These are phyloP conservation scores for Parascotia fuliginaria DNA, from an alignment of 2,888 invertebrate genomes.

Conservation along the genomic window DNA sequence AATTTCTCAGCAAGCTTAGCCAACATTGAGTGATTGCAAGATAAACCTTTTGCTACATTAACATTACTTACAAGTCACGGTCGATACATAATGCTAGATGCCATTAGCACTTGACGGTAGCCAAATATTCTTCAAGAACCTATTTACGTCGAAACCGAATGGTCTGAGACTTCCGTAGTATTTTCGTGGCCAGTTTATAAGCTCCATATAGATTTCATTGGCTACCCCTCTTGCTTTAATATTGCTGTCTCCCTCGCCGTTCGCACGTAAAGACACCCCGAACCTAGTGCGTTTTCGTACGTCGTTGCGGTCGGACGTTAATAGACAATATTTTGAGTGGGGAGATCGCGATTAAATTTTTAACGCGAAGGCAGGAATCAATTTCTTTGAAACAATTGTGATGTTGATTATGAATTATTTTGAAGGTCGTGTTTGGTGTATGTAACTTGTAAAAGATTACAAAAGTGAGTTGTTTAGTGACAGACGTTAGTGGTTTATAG, in stretches of 20 bases:
- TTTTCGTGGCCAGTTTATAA: conserved; percentile 59
- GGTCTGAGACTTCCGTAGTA: conserved; percentile 50
- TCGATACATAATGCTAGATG: conserved; percentile 26
- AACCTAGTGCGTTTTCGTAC: conserved; percentile 68
- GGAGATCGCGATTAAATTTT: conserved; percentile 48
- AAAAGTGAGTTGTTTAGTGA: conserved; percentile 32
- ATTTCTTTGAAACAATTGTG: conserved; percentile 31
- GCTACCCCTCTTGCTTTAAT: conserved; percentile 50
- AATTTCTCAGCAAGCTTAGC: background rate
- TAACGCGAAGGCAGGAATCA: conserved; percentile 17
- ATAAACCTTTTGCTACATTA: conserved; percentile 21
- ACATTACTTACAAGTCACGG: conserved; percentile 16
- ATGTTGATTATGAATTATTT: conserved; percentile 19
- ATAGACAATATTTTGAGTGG: conserved; percentile 21
- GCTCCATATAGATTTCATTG: conserved; percentile 66
- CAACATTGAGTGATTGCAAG: conserved; percentile 6
- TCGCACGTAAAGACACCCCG: conserved; percentile 55
- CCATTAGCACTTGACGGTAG: conserved; percentile 36
- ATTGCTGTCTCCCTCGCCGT: conserved; percentile 58
- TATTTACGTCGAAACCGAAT: conserved; percentile 49
- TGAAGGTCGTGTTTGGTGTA: conserved; percentile 25
- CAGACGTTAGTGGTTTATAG: conserved; percentile 29
- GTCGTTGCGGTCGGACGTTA: conserved; percentile 50
- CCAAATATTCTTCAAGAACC: conserved; percentile 41
- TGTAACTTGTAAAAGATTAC: conserved; percentile 15